Evolutionary conservation across 2,888 invertebrate species (phyloP).

Genomic region (Hedychridium roseum): DNA sequence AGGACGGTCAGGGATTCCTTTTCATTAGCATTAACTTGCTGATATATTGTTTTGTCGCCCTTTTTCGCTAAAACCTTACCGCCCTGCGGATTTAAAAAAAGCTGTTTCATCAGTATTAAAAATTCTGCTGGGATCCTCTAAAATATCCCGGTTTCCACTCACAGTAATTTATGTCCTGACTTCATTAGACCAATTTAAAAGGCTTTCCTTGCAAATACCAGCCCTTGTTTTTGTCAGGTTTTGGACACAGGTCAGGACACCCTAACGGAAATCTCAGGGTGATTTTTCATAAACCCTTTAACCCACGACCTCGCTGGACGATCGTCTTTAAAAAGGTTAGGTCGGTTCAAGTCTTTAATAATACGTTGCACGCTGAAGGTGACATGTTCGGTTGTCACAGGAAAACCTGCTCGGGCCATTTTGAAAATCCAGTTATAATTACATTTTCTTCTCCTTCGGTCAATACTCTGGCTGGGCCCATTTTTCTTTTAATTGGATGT

Average conservation of each 20-base stretch:
- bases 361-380: background rate
- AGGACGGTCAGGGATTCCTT: too few relatives aligned
- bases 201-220: slow-evolving; percentile 1
- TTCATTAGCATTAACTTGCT: too few relatives aligned
- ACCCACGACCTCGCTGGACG: slow-evolving; percentile 4
- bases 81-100: slow-evolving; percentile 1
- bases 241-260: too few relatives aligned
- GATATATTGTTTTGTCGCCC: too few relatives aligned
- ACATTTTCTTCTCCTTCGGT: too few relatives aligned
- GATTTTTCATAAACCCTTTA: background rate
- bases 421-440: too few relatives aligned
- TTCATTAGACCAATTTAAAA: slow-evolving; percentile 5
- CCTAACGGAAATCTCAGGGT: too few relatives aligned
- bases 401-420: slow-evolving; percentile 5
- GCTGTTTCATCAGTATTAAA: background rate
- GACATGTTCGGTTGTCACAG: slow-evolving; percentile 2
- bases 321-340: slow-evolving; percentile 4
- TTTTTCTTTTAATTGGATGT: too few relatives aligned
- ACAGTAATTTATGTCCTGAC: background rate
- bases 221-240: slow-evolving; percentile 3
- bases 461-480: too few relatives aligned
- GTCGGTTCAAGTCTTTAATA: background rate
- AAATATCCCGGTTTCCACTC: background rate
- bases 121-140: background rate
- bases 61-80: too few relatives aligned